Conservation (phyloP, 2,797 vertebrate genomes). For the Coreius guichenoti region DNA sequence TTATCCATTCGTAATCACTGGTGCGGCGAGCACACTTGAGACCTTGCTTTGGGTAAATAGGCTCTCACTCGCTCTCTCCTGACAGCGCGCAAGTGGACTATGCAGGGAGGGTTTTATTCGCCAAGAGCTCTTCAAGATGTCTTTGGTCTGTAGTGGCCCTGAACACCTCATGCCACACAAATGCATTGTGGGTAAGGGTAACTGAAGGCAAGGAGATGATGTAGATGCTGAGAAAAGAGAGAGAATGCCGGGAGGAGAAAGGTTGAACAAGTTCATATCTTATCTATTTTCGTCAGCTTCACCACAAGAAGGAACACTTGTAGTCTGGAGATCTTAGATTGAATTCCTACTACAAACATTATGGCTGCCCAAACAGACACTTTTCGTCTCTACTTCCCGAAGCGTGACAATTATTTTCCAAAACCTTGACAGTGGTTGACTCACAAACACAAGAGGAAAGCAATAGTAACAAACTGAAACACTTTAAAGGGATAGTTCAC, state of each 20-base stretch:
- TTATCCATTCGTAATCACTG: slow-evolving; percentile 30
- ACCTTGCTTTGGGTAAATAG: slow-evolving; percentile 34
- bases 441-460: not conserved
- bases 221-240: slow-evolving; percentile 26
- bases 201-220: slow-evolving; percentile 12
- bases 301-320: slow-evolving; percentile 19
- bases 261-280: slow-evolving; percentile 38
- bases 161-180: slow-evolving; percentile 8
- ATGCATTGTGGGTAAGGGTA: slow-evolving; percentile 19
- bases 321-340: slow-evolving; percentile 34
- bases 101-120: slow-evolving; percentile 6
- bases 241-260: slow-evolving; percentile 5
- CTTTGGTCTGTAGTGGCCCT: slow-evolving; percentile 12
- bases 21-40: slow-evolving; percentile 26
- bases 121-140: slow-evolving; percentile 20
- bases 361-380: not conserved
- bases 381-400: slow-evolving; percentile 15
- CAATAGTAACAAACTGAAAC: not conserved
- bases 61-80: slow-evolving; percentile 5
- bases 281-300: slow-evolving; percentile 21
- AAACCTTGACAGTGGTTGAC: slow-evolving; percentile 13
- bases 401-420: not conserved
- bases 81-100: not conserved
- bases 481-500: not conserved
- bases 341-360: slow-evolving; percentile 28